Evolutionary conservation across 1,140 invertebrate genomes (phyloP), one percentile per base, ranked within the genome.

Genomic region (Phymorhynchus buccinoides): DNA sequence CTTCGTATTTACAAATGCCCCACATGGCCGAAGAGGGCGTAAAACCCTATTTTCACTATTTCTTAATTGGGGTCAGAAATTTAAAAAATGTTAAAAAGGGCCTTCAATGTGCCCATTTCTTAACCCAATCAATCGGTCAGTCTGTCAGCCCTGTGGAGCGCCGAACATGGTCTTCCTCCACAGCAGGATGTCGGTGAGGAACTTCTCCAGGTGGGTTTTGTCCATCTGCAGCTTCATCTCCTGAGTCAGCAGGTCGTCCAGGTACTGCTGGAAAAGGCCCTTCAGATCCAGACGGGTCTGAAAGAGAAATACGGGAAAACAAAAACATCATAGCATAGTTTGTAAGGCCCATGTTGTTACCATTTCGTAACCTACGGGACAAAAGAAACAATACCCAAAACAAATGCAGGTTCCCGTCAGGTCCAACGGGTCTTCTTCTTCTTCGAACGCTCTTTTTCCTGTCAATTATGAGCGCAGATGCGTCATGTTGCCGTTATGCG

Each of bases 161-260:
- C 14, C 32, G 27, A 75, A 75, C 32, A 37, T 41, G 18, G 9
- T 0, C 22, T 75, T 75, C 37, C 73, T 75, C 73, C 73, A 75
- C 73, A 75, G 0, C 14, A 75, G 35, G 14, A 75, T 75, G 32
- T 75, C 73, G 12, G 73, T 75, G 37, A 75, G 14, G 37, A 75
- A 75, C 73, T 75, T 75, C 37, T 75, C 73, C 73, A 75, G 73
- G 37, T 75, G 39, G 73, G 73, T 75, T 27, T 22, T 9, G 73
- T 75, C 73, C 73, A 75, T 75, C 37, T 75, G 73, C 2, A 41
- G 73, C 73, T 75, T 75, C 32, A 75, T 41, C 73, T 75, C 35
- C 73, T 75, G 37, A 1, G 37, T 75, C 73, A 75, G 73, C 73
- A 75, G 37, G 1, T 75, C 73, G 73, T 75, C 73, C 3, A 75